Conservation (phyloP, 2,888 invertebrate species). For the Drosophila robusta region DNA sequence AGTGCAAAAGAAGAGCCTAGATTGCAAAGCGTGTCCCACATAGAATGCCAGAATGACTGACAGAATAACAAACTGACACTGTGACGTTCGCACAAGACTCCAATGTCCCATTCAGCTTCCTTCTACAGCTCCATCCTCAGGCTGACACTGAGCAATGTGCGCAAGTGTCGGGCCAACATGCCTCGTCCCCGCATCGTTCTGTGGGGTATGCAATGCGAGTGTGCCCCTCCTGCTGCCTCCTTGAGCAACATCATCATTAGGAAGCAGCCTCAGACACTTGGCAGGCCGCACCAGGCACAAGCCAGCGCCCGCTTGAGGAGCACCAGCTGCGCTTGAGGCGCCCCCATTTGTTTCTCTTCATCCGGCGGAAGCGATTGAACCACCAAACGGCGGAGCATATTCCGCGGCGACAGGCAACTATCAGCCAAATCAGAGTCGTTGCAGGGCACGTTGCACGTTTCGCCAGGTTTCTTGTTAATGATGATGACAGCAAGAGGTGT, state of each 20-base stretch:
- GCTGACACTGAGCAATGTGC: constrained; percentile 48
- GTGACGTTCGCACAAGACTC: constrained; percentile 27
- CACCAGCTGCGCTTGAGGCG: constrained; percentile 4
- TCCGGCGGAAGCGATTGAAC: constrained; percentile 44
- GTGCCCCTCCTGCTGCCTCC: neutral
- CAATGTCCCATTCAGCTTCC: constrained; percentile 11
- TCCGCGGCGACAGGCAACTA: constrained; percentile 24
- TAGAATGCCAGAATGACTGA: constrained; percentile 12
- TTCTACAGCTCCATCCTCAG: constrained; percentile 13
- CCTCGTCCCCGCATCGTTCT: constrained; percentile 1
- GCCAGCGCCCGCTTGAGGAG: neutral
- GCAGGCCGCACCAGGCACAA: constrained; percentile 7
- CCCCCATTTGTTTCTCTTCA: constrained; percentile 24
- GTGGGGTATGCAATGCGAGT: constrained; percentile 12
- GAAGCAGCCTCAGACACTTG: constrained; percentile 17
- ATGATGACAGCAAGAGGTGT: constrained; percentile 48
- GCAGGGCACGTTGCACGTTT: constrained; percentile 9
- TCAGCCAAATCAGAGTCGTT: constrained; percentile 36
- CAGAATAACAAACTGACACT: constrained; percentile 24
- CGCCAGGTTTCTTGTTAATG: constrained; percentile 44
- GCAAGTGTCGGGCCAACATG: constrained; percentile 36
- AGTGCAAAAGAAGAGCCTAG: neutral
- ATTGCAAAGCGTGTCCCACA: constrained; percentile 16
- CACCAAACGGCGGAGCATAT: constrained; percentile 28
- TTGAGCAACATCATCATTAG: constrained; percentile 30